These are phyloP conservation scores for Scaptomyza flava DNA, from an alignment of 2,888 invertebrate species.

Conservation along the genomic window DNA sequence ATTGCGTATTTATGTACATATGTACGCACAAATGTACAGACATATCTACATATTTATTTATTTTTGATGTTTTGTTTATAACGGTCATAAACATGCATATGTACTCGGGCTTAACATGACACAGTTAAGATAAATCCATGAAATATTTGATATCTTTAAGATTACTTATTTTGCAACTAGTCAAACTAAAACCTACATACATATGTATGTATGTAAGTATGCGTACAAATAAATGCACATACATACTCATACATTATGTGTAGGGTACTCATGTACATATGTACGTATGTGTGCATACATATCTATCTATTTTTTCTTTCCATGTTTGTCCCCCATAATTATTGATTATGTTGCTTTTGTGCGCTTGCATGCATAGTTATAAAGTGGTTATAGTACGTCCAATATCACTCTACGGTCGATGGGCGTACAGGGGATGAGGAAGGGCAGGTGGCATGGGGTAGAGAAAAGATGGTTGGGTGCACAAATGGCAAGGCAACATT, in stretches of 20 bases:
- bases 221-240: neutral
- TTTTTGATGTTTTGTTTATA: conserved; percentile 22
- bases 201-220: neutral
- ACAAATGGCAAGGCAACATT: conserved; percentile 23
- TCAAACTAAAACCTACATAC: too few species aligned
- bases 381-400: conserved; percentile 35
- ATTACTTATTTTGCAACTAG: too few species aligned
- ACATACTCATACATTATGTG: neutral
- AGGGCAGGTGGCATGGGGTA: neutral
- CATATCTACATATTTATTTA: conserved; percentile 22
- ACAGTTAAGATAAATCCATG: conserved; percentile 35
- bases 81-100: conserved; percentile 6
- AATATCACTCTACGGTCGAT: neutral
- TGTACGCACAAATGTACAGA: conserved; percentile 8
- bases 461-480: too few species aligned
- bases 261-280: neutral
- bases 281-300: neutral
- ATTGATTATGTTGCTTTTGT: conserved; percentile 51
- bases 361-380: conserved; percentile 32
- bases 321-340: conserved; percentile 42
- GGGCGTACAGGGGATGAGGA: neutral
- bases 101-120: conserved; percentile 16
- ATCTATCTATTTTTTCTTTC: conserved; percentile 12
- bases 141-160: too few species aligned
- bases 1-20: conserved; percentile 4